Evolutionary conservation across 2,113 vertebrate species (phyloP), one percentile per base, ranked within the genome.

Genomic region (Proteles cristata): DNA sequence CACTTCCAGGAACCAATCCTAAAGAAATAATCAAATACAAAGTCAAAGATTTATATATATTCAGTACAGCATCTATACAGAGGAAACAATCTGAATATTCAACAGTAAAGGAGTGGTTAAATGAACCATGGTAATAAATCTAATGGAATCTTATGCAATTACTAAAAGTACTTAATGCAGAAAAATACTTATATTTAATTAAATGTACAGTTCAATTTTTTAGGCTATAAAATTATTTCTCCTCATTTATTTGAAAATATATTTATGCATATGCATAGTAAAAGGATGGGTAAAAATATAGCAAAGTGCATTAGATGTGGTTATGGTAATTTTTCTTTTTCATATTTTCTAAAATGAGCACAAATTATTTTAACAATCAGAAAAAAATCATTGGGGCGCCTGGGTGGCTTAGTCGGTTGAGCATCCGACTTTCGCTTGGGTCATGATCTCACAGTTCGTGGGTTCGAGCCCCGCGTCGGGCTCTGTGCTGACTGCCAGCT

Each of bases 141-240:
- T 82, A 76, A 76, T 48, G 50, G 43, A 90, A 73, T 88, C 74
- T 55, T 65, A 83, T 85, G 31, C 31, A 87, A 83, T 39, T 15
- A 85, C n/a, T 92, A 48, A 84, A 79, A 85, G 77, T 81, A 82
- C 43, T 86, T 85, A 90, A 86, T 81, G 58, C n/a, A 95, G 55
- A 85, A 5, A 92, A 94, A 87, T 88, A 73, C 19, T 84, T 84
- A 96, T 93, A 74, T 82, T 73, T 91, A 82, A 69, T 58, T 71
- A 61, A 90, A 93, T 93, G 21, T 68, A 90, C 15, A 85, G 19
- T 63, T 84, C 90, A 80, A 81, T 48, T 53, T 85, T 89, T 97
- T 90, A 95, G 79, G 23, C 71, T 95, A 80, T 50, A 80, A n/a
- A 90, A 81, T 25, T 83, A 53, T 83, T 87, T 82, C 48, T 88